Percentiles rank a stretch among this genome's conserved stretches.
Conservation (phyloP, 2,888 invertebrate genomes). For the Eupeodes luniger region DNA sequence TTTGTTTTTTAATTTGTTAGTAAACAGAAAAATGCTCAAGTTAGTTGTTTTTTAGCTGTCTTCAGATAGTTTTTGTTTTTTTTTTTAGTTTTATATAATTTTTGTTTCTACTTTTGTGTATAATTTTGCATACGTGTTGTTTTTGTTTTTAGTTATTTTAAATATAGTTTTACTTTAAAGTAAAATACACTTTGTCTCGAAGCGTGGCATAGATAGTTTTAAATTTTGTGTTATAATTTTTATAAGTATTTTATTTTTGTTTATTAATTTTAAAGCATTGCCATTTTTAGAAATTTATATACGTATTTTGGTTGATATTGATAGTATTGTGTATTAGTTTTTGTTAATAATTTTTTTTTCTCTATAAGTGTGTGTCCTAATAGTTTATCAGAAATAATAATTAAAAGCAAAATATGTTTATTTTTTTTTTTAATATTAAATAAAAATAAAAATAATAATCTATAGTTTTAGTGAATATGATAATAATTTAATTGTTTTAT, state of each 20-base stretch:
- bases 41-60: slow-evolving; percentile 31
- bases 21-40: slow-evolving; percentile 39
- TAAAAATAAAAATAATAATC: slow-evolving; percentile 32
- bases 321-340: slow-evolving; percentile 61
- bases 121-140: slow-evolving; percentile 78
- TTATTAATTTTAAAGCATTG: slow-evolving; percentile 77
- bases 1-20: neutral
- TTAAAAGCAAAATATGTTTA: neutral
- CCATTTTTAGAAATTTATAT: slow-evolving; percentile 74
- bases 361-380: slow-evolving; percentile 61
- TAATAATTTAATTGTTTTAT: slow-evolving; percentile 40
- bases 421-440: neutral
- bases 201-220: slow-evolving; percentile 67
- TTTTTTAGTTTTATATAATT: slow-evolving; percentile 28
- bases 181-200: slow-evolving; percentile 62
- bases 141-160: slow-evolving; percentile 41
- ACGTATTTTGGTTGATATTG: slow-evolving; percentile 68
- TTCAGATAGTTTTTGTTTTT: slow-evolving; percentile 44
- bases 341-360: slow-evolving; percentile 45
- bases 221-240: slow-evolving; percentile 39
- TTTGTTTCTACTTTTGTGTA: slow-evolving; percentile 49
- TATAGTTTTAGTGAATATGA: slow-evolving; percentile 73
- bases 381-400: slow-evolving; percentile 21
- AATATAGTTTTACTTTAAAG: slow-evolving; percentile 42
- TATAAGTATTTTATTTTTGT: slow-evolving; percentile 46